A percentile compares a stretch with the other conserved stretches of the same genome.
phyloP scores from a whole-genome alignment of 2,797 vertebrate species.

The Tangara arthus region DNA sequence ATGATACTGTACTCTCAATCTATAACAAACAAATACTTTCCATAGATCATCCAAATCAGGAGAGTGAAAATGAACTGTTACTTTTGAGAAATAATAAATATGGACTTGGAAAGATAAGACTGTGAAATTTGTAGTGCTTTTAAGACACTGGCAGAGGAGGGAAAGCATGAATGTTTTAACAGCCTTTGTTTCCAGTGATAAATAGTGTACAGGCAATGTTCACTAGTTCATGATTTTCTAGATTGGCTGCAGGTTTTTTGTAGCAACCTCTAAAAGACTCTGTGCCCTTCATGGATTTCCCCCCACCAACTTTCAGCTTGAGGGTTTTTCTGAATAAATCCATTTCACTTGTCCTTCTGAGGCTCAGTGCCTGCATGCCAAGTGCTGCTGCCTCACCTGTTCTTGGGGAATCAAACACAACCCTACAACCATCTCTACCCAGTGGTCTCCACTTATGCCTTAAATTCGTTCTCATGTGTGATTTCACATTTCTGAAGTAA shows the following conservation, averaged over 20 bases:
- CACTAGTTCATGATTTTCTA: not conserved
- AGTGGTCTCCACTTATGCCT: rapidly evolving
- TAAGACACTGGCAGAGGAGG: not conserved
- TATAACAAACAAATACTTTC: conserved; percentile 33
- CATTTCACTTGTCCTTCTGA: not conserved
- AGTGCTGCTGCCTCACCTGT: not conserved
- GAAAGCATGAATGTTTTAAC: not conserved
- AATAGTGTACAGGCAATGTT: not conserved
- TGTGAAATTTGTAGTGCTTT: not conserved
- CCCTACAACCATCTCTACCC: rapidly evolving
- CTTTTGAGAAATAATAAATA: not conserved
- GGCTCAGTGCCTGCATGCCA: not conserved
- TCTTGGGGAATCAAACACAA: not conserved
- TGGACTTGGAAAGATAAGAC: not conserved
- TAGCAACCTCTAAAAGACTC: not conserved
- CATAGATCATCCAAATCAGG: conserved; percentile 37
- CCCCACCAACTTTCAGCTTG: not conserved
- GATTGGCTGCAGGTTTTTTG: not conserved
- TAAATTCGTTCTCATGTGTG: rapidly evolving
- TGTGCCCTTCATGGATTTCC: not conserved
- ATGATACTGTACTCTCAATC: conserved; percentile 15
- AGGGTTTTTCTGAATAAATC: not conserved
- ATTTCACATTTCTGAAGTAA: not conserved
- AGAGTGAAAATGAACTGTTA: not conserved
- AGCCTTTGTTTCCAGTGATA: not conserved